Evolutionary conservation across 2,113 vertebrate species (phyloP).

Genomic region (Tychaedon coryphoeus): DNA sequence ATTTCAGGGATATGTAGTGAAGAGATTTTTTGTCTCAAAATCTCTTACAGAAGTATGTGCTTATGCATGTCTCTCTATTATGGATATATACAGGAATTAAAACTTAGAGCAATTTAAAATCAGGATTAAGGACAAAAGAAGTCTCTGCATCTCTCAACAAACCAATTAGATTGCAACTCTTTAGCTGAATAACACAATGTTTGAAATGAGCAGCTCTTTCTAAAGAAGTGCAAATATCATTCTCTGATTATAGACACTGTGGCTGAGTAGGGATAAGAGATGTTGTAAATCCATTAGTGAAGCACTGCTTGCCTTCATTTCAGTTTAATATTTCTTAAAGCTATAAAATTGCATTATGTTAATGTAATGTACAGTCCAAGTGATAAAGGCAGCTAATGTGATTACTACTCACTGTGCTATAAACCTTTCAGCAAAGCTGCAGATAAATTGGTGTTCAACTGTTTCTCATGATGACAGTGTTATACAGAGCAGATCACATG

Average conservation of each 20-base stretch:
- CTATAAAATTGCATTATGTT: slow-evolving; percentile 70
- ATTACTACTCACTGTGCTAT: slow-evolving; percentile 59
- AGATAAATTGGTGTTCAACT: slow-evolving; percentile 7
- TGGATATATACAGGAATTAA: neutral
- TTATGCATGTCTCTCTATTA: neutral
- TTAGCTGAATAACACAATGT: neutral
- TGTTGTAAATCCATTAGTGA: slow-evolving; percentile 69
- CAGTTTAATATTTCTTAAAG: slow-evolving; percentile 72
- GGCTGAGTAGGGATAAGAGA: slow-evolving; percentile 44
- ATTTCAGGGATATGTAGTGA: neutral
- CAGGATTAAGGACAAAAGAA: neutral
- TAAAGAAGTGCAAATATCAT: slow-evolving; percentile 46
- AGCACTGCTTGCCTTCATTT: slow-evolving; percentile 48
- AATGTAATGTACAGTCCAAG: slow-evolving; percentile 60
- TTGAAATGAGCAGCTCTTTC: slow-evolving; percentile 39
- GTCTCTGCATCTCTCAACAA: neutral
- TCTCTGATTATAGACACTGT: slow-evolving; percentile 13
- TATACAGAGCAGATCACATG: slow-evolving; percentile 15
- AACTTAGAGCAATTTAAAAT: neutral
- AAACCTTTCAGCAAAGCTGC: slow-evolving; percentile 52
- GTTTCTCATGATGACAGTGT: slow-evolving; percentile 27
- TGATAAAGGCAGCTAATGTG: slow-evolving; percentile 62
- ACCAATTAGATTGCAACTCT: neutral
- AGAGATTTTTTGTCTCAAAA: neutral
- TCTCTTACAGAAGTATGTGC: neutral